A percentile compares a stretch with the other conserved stretches of the same genome.
Evolutionary conservation across 2,888 invertebrate species (phyloP).

Genomic region (Aleiodes alternator): DNA sequence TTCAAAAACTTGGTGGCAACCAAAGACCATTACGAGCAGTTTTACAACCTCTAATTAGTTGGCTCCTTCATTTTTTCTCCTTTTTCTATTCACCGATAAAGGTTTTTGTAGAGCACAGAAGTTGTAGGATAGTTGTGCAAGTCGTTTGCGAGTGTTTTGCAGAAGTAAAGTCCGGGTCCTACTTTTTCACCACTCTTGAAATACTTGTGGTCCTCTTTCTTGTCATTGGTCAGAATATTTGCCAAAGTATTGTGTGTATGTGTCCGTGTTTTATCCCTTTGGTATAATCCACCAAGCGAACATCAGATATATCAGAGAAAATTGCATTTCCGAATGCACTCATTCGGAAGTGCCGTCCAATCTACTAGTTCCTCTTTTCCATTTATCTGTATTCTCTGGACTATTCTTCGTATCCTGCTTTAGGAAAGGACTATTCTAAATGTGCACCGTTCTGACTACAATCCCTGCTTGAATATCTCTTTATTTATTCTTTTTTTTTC

Average conservation of each 20-base stretch:
- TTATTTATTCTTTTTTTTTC: not conserved
- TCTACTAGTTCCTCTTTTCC: slow-evolving; percentile 42
- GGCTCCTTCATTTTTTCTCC: slow-evolving; percentile 17
- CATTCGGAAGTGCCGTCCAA: slow-evolving; percentile 53
- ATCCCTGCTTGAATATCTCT: slow-evolving; percentile 6
- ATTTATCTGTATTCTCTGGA: slow-evolving; percentile 27
- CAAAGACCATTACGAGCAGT: slow-evolving; percentile 57
- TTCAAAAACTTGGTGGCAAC: slow-evolving; percentile 38
- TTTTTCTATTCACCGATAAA: slow-evolving; percentile 6
- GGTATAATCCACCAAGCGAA: slow-evolving; percentile 39
- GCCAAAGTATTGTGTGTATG: no score
- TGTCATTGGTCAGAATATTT: slow-evolving; percentile 14
- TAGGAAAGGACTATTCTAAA: slow-evolving; percentile 16
- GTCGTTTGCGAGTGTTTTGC: no score
- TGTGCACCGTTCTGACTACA: slow-evolving; percentile 29
- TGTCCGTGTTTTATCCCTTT: slow-evolving; percentile 30
- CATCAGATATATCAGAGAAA: slow-evolving; percentile 50
- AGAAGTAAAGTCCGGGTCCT: no score
- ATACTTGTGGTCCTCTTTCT: slow-evolving; percentile 6
- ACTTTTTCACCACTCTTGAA: not conserved
- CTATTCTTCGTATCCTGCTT: slow-evolving; percentile 14
- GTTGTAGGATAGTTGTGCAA: no score
- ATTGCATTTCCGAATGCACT: slow-evolving; percentile 54
- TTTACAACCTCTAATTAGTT: slow-evolving; percentile 57
- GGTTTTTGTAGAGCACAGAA: no score